Evolutionary conservation across 2,113 vertebrate genomes (phyloP), one percentile per base, ranked within the genome.

Genomic region (Synodontis membranacea): DNA sequence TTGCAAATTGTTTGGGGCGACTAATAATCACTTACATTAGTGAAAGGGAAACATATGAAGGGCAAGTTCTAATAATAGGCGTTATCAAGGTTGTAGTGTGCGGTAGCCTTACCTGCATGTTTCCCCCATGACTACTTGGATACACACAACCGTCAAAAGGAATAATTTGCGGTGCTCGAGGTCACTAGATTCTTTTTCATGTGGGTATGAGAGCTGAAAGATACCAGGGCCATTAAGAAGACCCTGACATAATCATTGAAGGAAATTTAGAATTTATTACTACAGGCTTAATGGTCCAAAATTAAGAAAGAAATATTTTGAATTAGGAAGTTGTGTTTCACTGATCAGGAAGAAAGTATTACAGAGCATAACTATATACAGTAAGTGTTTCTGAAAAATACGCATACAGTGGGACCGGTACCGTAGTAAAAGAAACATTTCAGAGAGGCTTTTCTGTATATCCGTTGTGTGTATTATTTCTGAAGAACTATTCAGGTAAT

Each of bases 71-170:
- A 58, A 19, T 44, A 56, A 74, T 74, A 83, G 64, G 83, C 17
- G 81, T 90, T 88, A 90, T 82, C 90, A 91, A 90, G 76, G 78
- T 42, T 86, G 86, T 42, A 84, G 74, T 86, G 86, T 89, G 83
- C 48, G 64, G 48, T 48, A 81, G 88, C 74, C 39, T 11, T 79
- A 85, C 88, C 88, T 79, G 82, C 83, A 37, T 28, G 48, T 56
- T 48, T 70, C 80, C 78, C 56, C n/a, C 76, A 82, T 88, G 84
- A 70, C 62, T 52, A 54, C 48, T 74, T 78, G 8, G 66, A 48
- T n/a, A 84, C 60, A 46, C 50, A 86, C 68, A 92, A 91, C 86
- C 76, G 72, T 92, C 90, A 52, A 52, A 31, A 89, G 78, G 83
- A 37, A 82, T 52, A 31, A 76, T 70, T 74, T 31, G 28, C 50